A percentile compares a stretch with the other conserved stretches of the same genome.
These are phyloP conservation scores for Oxystoma pomonae DNA, from an alignment of 2,888 invertebrate species.

Conservation along the genomic window DNA sequence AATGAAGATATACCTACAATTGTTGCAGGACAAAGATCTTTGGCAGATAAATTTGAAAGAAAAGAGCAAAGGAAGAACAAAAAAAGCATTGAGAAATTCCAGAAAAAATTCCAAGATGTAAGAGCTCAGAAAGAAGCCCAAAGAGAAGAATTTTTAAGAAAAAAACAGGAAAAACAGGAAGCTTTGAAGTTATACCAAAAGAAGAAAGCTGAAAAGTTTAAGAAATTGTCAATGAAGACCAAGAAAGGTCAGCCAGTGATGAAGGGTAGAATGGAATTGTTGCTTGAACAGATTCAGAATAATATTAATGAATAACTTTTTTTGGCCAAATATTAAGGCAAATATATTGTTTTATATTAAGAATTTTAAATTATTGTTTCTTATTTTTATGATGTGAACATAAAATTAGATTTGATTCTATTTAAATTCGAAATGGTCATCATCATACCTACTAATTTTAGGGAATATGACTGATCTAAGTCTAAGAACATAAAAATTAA, in stretches of 20 bases:
- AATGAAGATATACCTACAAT: conserved; percentile 7
- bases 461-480: no score
- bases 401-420: no score
- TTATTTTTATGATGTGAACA: no score
- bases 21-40: not conserved
- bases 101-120: conserved; percentile 52
- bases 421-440: no score
- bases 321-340: no score
- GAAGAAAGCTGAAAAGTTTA: conserved; percentile 65
- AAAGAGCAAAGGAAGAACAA: conserved; percentile 15
- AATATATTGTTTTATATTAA: no score
- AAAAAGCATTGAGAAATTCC: conserved; percentile 50
- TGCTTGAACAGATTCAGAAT: conserved; percentile 70
- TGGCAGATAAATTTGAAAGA: conserved; percentile 5
- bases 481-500: no score
- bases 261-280: conserved; percentile 73
- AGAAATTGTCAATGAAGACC: conserved; percentile 71
- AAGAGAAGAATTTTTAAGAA: conserved; percentile 49
- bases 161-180: conserved; percentile 56
- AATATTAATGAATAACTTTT: conserved; percentile 18
- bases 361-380: no score
- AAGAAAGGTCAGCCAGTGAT: conserved; percentile 83
- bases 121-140: conserved; percentile 54
- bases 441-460: no score
- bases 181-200: conserved; percentile 65